Base-by-base conservation (phyloP, 2,113 vertebrate species). In the Sphyrna mokarran region DNA sequence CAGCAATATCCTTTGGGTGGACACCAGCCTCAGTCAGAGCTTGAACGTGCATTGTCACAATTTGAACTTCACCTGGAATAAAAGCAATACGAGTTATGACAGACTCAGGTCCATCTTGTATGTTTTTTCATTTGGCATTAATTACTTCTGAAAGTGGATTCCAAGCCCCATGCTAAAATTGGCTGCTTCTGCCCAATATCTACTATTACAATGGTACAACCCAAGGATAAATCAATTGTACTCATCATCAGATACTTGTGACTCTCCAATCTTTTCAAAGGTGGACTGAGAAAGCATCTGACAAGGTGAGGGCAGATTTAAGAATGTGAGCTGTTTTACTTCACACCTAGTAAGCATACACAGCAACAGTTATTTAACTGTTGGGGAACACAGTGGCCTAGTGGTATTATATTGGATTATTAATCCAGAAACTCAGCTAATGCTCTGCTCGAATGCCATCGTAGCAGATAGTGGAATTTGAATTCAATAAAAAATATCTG, bases 21-120 rank as follows among this genome's bases (percentile, higher is more conserved):
- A 99, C 97, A 0, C 99, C 99, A 0, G 98, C 99, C 0, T 98
- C 98, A 96, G 98, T 98, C 97, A 99, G 97, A 4, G 98, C 97
- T 85, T 98, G 98, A 96, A 99, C 58, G 14, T 99, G 99, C 95
- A 98, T 70, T 29, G 97, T 96, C 0, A 98, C 98, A 37, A 99
- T 98, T 95, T 98, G 98, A 8, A 98, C 99, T 96, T 99, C 99
- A 63, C 99, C 99, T 99, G 97, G 95, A 70, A 33, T 26, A 86
- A 22, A 94, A 43, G 23, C 69, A 95, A 23, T 13, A 33, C 14
- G 43, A 72, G 23, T 48, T n/a, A n/a, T 66, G n/a, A 93, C 58
- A 93, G n/a, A 37, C 18, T 93, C 33, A 37, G 2, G 2, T 37
- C 58, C 20, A 66, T 33, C 58, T 66, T 66, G 37, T 6, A 93